phyloP scores from a whole-genome alignment of 2,888 invertebrate species.

The Drosophila hamatofila region DNA sequence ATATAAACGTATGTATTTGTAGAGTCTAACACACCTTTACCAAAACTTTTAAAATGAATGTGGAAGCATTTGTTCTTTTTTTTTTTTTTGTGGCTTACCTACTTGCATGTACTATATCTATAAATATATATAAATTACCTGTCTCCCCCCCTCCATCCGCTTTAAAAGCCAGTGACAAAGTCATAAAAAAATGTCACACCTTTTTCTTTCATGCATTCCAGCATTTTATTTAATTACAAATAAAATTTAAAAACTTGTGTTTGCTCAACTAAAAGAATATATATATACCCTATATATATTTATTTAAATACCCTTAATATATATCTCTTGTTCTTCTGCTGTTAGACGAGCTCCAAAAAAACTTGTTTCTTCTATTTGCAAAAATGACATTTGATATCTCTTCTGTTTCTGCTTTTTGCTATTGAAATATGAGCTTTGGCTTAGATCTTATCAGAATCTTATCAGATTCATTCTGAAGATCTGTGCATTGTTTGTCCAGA shows the following conservation, averaged over 20 bases:
- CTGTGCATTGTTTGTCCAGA: constrained; percentile 43
- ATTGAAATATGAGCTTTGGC: constrained; percentile 36
- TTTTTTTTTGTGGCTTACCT: neutral
- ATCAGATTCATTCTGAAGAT: constrained; percentile 43
- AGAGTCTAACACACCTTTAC: neutral
- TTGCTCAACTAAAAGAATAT: constrained; percentile 13
- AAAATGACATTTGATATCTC: constrained; percentile 56
- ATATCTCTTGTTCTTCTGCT: constrained; percentile 3
- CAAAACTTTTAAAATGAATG: constrained; percentile 9
- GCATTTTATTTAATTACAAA: constrained; percentile 74
- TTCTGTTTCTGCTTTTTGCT: constrained; percentile 24
- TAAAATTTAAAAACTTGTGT: constrained; percentile 39
- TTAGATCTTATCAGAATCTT: constrained; percentile 54
- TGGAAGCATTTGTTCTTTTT: too few species aligned
- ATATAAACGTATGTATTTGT: neutral
- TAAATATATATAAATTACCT: constrained; percentile 54
- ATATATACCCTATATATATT: constrained; percentile 13
- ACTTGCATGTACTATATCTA: constrained; percentile 26
- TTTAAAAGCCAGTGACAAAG: constrained; percentile 73
- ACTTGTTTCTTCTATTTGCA: constrained; percentile 49
- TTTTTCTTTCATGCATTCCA: constrained; percentile 43
- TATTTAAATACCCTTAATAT: constrained; percentile 7
- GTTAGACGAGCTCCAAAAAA: constrained; percentile 15
- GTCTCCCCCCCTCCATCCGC: neutral
- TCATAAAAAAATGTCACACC: constrained; percentile 82